These are phyloP conservation scores for Penaeus chinensis DNA, from an alignment of 1,140 invertebrate species.

Conservation along the genomic window DNA sequence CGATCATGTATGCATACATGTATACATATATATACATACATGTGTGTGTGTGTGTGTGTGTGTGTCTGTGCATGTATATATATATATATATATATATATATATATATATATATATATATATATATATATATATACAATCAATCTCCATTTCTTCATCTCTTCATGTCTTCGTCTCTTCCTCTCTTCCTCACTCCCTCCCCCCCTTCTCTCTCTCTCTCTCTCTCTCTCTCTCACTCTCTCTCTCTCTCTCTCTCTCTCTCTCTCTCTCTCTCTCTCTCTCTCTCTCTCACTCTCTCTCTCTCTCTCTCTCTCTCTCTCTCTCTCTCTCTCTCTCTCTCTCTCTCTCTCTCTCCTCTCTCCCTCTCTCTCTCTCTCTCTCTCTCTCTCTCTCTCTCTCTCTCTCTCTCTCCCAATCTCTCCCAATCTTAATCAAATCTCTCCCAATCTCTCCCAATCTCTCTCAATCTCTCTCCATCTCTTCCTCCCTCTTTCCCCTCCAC, in stretches of 20 bases:
- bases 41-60: neutral
- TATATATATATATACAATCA: too few relatives aligned
- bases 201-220: neutral
- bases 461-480: neutral
- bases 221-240: neutral
- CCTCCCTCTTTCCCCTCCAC: neutral
- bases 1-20: neutral
- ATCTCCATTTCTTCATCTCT: neutral
- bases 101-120: too few relatives aligned
- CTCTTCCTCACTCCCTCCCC: neutral
- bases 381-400: neutral
- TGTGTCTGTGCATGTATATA: neutral
- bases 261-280: neutral
- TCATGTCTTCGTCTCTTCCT: neutral
- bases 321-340: neutral
- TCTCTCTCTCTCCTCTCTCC: neutral
- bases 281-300: neutral
- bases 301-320: neutral
- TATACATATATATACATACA: neutral
- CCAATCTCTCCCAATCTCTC: neutral
- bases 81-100: too few relatives aligned
- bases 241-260: neutral
- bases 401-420: neutral
- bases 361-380: neutral
- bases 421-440: neutral